phyloP scores from a whole-genome alignment of 1,140 invertebrate genomes.

The Melanaphis sacchari region DNA sequence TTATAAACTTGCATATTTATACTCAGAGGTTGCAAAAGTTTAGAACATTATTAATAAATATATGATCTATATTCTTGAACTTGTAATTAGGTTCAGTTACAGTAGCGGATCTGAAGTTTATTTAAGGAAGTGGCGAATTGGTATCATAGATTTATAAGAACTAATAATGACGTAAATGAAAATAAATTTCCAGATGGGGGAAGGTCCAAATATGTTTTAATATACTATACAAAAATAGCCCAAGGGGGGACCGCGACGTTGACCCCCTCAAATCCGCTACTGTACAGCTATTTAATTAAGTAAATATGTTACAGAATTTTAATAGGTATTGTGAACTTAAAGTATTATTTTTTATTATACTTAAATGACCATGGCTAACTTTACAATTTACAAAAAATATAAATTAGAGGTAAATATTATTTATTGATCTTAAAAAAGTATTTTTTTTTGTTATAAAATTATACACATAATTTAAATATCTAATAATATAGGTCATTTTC shows the following conservation, averaged over 20 bases:
- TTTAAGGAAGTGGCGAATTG: too few species aligned
- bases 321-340: not conserved
- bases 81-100: too few species aligned
- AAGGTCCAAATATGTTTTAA: too few species aligned
- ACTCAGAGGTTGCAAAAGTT: not conserved
- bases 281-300: not conserved
- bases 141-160: too few species aligned
- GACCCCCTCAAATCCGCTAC: too few species aligned
- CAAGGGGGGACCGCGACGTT: too few species aligned
- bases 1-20: not conserved
- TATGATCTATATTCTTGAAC: not conserved
- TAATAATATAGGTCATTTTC: conserved; percentile 8
- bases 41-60: not conserved
- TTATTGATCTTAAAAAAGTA: not conserved
- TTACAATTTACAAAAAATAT: not conserved
- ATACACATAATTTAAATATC: not conserved
- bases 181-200: too few species aligned
- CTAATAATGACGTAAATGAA: too few species aligned
- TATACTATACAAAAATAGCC: too few species aligned
- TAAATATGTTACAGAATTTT: not conserved
- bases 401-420: not conserved
- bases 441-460: not conserved
- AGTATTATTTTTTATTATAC: not conserved
- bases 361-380: not conserved
- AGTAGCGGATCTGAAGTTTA: too few species aligned